phyloP scores from a whole-genome alignment of 2,888 invertebrate species.

The Limnephilus marmoratus region DNA sequence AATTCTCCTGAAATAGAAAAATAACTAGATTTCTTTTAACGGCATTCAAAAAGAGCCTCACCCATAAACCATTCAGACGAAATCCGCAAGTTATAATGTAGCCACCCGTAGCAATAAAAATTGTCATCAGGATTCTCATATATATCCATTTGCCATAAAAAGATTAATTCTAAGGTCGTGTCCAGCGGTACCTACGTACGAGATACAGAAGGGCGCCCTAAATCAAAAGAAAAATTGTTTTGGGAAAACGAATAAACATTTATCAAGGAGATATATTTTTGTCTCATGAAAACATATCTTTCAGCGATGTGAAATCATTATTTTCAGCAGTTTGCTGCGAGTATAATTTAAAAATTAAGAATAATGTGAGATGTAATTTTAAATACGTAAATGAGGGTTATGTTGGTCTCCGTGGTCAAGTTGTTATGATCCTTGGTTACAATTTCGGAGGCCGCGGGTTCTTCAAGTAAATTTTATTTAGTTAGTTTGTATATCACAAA shows the following conservation, averaged over 20 bases:
- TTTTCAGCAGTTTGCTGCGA: background rate
- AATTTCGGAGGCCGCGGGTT: too few relatives aligned
- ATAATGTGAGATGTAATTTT: background rate
- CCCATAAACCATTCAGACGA: slow-evolving; percentile 41
- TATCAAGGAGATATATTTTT: slow-evolving; percentile 6
- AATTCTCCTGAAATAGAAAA: background rate
- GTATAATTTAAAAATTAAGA: background rate
- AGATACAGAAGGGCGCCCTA: slow-evolving; percentile 44
- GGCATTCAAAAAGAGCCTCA: background rate
- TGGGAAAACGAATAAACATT: slow-evolving; percentile 50
- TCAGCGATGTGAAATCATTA: background rate
- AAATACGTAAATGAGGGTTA: too few relatives aligned
- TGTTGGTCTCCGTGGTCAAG: too few relatives aligned
- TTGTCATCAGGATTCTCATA: slow-evolving; percentile 65
- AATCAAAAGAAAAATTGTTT: slow-evolving; percentile 63
- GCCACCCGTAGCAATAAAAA: slow-evolving; percentile 60
- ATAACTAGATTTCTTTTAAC: background rate
- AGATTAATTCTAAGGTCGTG: slow-evolving; percentile 65
- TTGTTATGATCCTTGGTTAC: too few relatives aligned
- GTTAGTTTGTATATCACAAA: too few relatives aligned
- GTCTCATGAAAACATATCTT: background rate
- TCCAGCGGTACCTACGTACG: slow-evolving; percentile 56
- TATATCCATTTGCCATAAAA: slow-evolving; percentile 66
- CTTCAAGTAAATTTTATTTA: too few relatives aligned
- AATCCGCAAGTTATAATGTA: slow-evolving; percentile 45